phyloP scores from a whole-genome alignment of 1,140 invertebrate genomes.

The Drosophila mojavensis region DNA sequence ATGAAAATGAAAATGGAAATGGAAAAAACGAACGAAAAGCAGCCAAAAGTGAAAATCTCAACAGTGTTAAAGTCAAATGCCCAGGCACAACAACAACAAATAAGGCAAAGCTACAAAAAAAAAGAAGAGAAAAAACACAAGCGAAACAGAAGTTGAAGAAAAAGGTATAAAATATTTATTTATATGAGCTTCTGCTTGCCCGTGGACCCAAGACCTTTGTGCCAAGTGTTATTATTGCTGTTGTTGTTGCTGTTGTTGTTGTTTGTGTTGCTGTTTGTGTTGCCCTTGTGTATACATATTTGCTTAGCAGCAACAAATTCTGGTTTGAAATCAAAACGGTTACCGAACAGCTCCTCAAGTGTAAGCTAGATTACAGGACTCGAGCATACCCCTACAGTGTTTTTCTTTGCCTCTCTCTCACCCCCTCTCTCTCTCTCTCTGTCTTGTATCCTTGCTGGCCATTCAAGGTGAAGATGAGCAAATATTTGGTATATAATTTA shows the following conservation, averaged over 20 bases:
- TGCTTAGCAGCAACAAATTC: conserved; percentile 39
- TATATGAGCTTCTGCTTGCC: conserved; percentile 72
- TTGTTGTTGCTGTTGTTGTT: conserved; percentile 24
- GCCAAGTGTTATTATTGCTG: conserved; percentile 54
- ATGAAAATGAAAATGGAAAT: conserved; percentile 28
- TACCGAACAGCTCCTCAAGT: conserved; percentile 14
- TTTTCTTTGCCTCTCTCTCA: background rate
- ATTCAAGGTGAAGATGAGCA: conserved; percentile 43
- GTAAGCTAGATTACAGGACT: conserved; percentile 3
- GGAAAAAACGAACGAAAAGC: conserved; percentile 32
- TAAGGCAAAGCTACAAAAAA: conserved; percentile 11
- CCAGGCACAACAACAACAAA: conserved; percentile 39
- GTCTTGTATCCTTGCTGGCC: conserved; percentile 4
- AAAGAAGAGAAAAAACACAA: background rate
- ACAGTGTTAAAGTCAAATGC: conserved; percentile 73
- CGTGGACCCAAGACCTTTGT: conserved; percentile 58
- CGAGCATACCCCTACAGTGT: background rate
- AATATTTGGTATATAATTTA: conserved; percentile 50
- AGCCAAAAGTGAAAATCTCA: conserved; percentile 76
- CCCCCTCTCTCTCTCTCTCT: background rate
- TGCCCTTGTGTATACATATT: conserved; percentile 51
- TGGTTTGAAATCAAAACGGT: conserved; percentile 45
- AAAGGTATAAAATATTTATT: conserved; percentile 81
- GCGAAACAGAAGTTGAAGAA: conserved; percentile 23
- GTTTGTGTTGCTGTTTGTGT: conserved; percentile 34